Evolutionary conservation across 2,888 invertebrate genomes (phyloP).

Genomic region (Clostera curtula): DNA sequence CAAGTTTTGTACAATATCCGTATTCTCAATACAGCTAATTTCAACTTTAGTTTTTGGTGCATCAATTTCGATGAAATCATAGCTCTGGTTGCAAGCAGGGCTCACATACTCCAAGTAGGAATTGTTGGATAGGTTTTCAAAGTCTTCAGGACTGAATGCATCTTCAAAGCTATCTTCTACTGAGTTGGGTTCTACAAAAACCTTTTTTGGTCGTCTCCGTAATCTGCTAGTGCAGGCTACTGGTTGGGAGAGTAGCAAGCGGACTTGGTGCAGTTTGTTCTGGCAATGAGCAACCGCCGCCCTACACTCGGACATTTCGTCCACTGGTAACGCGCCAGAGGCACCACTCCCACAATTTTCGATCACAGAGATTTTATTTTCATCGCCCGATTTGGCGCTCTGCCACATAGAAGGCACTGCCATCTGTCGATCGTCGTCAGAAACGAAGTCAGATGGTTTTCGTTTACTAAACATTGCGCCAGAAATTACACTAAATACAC

Average conservation of each 20-base stretch:
- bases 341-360: conserved; percentile 22
- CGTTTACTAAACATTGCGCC: conserved; percentile 46
- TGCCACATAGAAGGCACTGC: conserved; percentile 44
- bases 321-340: conserved; percentile 22
- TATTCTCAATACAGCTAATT: conserved; percentile 15
- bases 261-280: conserved; percentile 48
- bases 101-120: conserved; percentile 36
- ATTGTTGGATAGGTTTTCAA: conserved; percentile 34
- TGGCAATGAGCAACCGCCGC: conserved; percentile 47
- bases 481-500: conserved; percentile 46
- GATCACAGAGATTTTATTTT: conserved; percentile 41
- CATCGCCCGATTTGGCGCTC: conserved; percentile 45
- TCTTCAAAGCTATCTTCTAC: conserved; percentile 54
- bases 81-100: conserved; percentile 31
- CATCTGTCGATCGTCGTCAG: conserved; percentile 30
- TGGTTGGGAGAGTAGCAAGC: conserved; percentile 33
- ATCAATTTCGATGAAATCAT: conserved; percentile 30
- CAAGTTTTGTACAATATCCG: conserved; percentile 23
- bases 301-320: conserved; percentile 44
- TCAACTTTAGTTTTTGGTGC: conserved; percentile 38
- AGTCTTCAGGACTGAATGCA: conserved; percentile 51
- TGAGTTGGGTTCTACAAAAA: conserved; percentile 42
- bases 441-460: conserved; percentile 42
- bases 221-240: conserved; percentile 23
- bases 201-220: conserved; percentile 33